Base-by-base conservation (phyloP, 2,797 vertebrate genomes). In the Diplodus puntazzo region DNA sequence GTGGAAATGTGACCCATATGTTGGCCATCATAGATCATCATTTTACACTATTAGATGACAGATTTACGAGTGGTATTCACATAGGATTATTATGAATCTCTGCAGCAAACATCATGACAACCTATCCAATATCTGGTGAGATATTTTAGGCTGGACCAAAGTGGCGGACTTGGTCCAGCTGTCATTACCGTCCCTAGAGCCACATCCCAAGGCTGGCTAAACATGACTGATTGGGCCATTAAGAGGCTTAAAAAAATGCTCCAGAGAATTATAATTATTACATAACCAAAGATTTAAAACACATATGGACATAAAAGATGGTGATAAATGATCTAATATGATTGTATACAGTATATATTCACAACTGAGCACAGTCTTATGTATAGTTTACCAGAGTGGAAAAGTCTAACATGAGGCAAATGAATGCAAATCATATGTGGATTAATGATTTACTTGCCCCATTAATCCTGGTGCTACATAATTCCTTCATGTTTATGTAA, bases 401-500 rank as follows among this genome's bases (percentile, higher is more conserved):
- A 63, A 73, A 20, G 27, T 16, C 39, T 25, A 61, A 54, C 53
- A 79, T 74, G 58, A 20, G 53, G 59, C 27, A 66, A 34, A 52
- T 65, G 11, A 72, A 80, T 81, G 59, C 48, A 73, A 72, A 72
- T 65, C 59, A 39, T 61, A 50, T 71, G 77, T 21, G 68, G 75
- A 82, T 85, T 80, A 80, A 52, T 4, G 20, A 83, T 81, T 60
- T 73, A 30, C 75, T 81, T 81, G 43, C 57, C 54, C n/a, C 62
- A 50, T 59, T 88, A 87, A 91, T 88, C 83, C 77, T 34, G 4
- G 45, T 61, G 73, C 60, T 69, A 65, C 73, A 76, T 83, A 50
- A 81, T 25, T 68, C 62, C 67, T 57, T 14, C 60, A 39, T 77
- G 54, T 75, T 84, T 78, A 75, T 70, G 39, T 63, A 59, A 77